Percentiles rank a stretch among this genome's conserved stretches.
These are phyloP conservation scores for Chiloscyllium plagiosum DNA, from an alignment of 2,113 vertebrate genomes.

Conservation along the genomic window DNA sequence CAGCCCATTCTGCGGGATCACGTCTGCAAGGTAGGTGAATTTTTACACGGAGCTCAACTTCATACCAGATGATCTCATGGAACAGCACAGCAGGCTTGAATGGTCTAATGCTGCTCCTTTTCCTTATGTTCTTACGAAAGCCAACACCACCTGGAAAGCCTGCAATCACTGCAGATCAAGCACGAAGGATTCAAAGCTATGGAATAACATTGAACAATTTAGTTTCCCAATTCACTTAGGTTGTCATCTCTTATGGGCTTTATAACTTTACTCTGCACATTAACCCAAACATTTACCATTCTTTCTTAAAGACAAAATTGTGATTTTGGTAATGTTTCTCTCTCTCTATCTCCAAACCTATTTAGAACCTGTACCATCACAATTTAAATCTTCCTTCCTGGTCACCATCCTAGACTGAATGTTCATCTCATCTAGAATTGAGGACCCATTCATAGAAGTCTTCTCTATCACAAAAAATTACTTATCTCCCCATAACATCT, in stretches of 20 bases:
- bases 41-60: not conserved
- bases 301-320: not conserved
- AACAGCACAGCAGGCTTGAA: not conserved
- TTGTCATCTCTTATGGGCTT: not conserved
- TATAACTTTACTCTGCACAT: not conserved
- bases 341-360: too few species aligned
- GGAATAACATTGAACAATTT: not conserved
- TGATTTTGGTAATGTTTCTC: too few species aligned
- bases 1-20: conserved; percentile 97
- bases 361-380: too few species aligned
- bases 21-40: conserved; percentile 79
- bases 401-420: too few species aligned
- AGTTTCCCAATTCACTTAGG: not conserved
- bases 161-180: not conserved
- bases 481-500: too few species aligned
- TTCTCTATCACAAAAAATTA: too few species aligned
- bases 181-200: not conserved
- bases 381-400: too few species aligned
- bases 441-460: too few species aligned
- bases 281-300: not conserved
- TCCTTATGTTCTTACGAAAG: not conserved
- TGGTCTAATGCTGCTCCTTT: not conserved
- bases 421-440: too few species aligned
- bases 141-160: not conserved
- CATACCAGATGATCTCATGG: too few species aligned